phyloP scores from a whole-genome alignment of 1,140 invertebrate species.

The Trissolcus basalis region DNA sequence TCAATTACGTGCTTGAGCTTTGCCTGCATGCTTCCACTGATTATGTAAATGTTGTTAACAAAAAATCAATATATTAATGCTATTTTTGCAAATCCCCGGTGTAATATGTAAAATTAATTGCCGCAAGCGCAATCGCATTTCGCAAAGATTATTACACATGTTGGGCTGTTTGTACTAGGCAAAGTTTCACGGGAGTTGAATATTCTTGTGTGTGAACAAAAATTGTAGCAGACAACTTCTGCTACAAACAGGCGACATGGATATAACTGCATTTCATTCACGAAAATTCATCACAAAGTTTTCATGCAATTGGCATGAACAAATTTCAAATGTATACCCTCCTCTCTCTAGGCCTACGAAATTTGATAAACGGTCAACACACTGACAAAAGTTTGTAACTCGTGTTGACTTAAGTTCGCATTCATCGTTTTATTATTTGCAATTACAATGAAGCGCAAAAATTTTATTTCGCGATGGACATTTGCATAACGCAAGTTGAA shows the following conservation, averaged over 20 bases:
- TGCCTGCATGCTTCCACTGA: conserved; percentile 24
- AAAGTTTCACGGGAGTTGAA: too few relatives aligned
- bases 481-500: conserved; percentile 31
- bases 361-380: conserved; percentile 24
- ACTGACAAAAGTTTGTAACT: conserved; percentile 13
- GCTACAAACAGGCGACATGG: too few relatives aligned
- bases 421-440: conserved; percentile 20
- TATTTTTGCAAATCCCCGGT: neutral
- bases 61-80: conserved; percentile 11
- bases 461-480: conserved; percentile 18
- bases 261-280: too few relatives aligned
- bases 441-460: conserved; percentile 23
- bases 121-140: too few relatives aligned
- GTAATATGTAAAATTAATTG: too few relatives aligned
- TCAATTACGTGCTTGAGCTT: conserved; percentile 37
- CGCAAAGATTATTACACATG: too few relatives aligned
- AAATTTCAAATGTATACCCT: too few relatives aligned
- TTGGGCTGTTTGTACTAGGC: too few relatives aligned
- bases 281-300: too few relatives aligned
- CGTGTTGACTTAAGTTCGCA: conserved; percentile 22
- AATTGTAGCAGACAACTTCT: too few relatives aligned
- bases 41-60: conserved; percentile 23
- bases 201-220: too few relatives aligned
- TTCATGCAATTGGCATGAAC: too few relatives aligned
- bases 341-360: neutral